Percentiles rank a stretch among this genome's conserved stretches.
These are phyloP conservation scores for Champsocephalus gunnari DNA, from an alignment of 2,797 vertebrate species.

Conservation along the genomic window DNA sequence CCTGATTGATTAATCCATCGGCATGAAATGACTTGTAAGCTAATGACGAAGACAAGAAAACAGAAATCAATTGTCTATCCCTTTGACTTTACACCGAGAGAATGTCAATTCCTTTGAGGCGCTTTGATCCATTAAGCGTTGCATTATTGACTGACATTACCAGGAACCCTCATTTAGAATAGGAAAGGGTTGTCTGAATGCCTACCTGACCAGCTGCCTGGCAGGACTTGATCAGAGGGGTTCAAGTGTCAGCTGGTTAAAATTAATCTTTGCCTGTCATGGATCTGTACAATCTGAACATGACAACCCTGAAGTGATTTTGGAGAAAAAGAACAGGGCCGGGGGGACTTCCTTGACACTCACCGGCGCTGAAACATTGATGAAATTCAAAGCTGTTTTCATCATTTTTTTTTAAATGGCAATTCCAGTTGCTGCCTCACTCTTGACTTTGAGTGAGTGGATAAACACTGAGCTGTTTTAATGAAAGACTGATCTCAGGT, in stretches of 20 bases:
- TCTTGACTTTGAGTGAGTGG: slow-evolving; percentile 22
- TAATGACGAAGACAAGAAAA: slow-evolving; percentile 64
- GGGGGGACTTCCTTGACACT: slow-evolving; percentile 1
- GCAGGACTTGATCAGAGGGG: slow-evolving; percentile 39
- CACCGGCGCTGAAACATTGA: slow-evolving; percentile 22
- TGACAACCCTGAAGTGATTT: slow-evolving; percentile 28
- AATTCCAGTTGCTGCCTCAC: slow-evolving; percentile 6
- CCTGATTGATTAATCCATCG: slow-evolving; percentile 62
- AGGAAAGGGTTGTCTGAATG: slow-evolving; percentile 45
- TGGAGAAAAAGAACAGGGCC: slow-evolving; percentile 10
- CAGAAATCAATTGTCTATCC: slow-evolving; percentile 63
- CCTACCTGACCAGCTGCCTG: slow-evolving; percentile 20
- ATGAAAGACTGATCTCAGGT: slow-evolving; percentile 51
- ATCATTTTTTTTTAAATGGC: slow-evolving; percentile 33
- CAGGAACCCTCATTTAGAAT: slow-evolving; percentile 69
- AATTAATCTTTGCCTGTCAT: slow-evolving; percentile 44
- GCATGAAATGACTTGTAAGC: slow-evolving; percentile 62
- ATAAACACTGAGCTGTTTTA: slow-evolving; percentile 38
- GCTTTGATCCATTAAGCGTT: slow-evolving; percentile 82
- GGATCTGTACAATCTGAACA: slow-evolving; percentile 35
- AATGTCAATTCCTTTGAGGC: slow-evolving; percentile 76
- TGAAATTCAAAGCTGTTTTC: slow-evolving; percentile 40
- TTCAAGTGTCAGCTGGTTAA: slow-evolving; percentile 50
- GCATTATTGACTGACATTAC: slow-evolving; percentile 85
- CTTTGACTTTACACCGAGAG: slow-evolving; percentile 71